Conservation (phyloP, 2,888 invertebrate species). For the Mesorhabditis spiculigera region DNA sequence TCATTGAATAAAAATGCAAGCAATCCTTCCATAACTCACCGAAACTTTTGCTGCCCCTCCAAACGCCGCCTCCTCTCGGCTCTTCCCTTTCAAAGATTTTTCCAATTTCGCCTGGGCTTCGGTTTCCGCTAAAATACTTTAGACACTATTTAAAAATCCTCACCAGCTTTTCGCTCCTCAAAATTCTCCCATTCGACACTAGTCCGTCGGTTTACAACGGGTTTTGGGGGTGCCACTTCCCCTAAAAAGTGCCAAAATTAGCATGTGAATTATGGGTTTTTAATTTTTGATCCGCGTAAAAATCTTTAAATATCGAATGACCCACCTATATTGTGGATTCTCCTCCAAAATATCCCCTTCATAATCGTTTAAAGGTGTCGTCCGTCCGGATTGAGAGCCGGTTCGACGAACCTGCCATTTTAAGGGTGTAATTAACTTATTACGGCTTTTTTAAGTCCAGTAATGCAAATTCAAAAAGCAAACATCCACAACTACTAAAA, state of each 20-base stretch:
- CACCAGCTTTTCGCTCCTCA: conserved; percentile 38
- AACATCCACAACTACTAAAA: not conserved
- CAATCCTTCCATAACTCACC: too few relatives aligned
- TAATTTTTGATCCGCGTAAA: not conserved
- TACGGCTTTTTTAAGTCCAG: too few relatives aligned
- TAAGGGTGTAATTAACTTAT: not conserved
- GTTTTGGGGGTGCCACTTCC: conserved; percentile 46
- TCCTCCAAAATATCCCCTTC: conserved; percentile 51
- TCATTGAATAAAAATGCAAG: too few relatives aligned
- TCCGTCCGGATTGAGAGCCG: conserved; percentile 23
- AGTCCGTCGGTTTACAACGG: conserved; percentile 51
- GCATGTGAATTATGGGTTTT: conserved; percentile 9
- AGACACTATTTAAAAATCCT: too few relatives aligned
- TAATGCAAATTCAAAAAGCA: not conserved
- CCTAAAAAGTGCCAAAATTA: not conserved
- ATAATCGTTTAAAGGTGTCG: conserved; percentile 31
- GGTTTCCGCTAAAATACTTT: too few relatives aligned
- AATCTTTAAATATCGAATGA: not conserved
- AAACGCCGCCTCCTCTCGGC: too few relatives aligned
- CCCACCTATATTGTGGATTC: conserved; percentile 41
- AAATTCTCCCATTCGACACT: conserved; percentile 57
- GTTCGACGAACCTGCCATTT: conserved; percentile 8
- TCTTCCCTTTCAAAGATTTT: too few relatives aligned
- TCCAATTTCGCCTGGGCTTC: too few relatives aligned
- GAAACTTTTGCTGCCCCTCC: too few relatives aligned